Evolutionary conservation across 1,140 invertebrate species (phyloP), one percentile per base, ranked within the genome.

Genomic region (Drosophila fuyamai): DNA sequence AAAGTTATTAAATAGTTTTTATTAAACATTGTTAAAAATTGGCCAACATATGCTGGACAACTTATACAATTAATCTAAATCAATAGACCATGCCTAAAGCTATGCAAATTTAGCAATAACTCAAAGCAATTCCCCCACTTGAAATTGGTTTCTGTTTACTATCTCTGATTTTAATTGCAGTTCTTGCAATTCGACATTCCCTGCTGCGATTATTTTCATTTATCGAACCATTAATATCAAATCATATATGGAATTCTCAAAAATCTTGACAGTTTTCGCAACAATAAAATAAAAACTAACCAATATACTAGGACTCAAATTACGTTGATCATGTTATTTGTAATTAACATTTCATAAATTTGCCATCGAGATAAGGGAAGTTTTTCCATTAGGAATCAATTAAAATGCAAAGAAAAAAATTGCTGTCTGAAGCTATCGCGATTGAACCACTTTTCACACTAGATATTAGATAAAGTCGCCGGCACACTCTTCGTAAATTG

Each of bases 271-370:
- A 85, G 80, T 76, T 86, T 85, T 86, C 58, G 65, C 67, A 48
- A 71, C 67, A 71, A 71, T 70, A 48, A 71, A 70, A 71, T 27
- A 57, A 41, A 70, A 40, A 50, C 43, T 35, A 71, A 18, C 16
- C 35, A 68, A 82, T 75, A 78, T 72, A 40, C 55, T 43, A 46
- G 41, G 54, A 73, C 63, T 86, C 80, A 46, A 72, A 83, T 86
- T 88, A 60, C 82, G 27, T 23, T 66, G 65, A 41, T 54, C 63
- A 59, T 66, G 32, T 36, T 12, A 36, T 53, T 73, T 91, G 67
- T 91, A 91, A 91, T 91, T 91, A 91, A 84, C 88, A 91, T 91
- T 91, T 91, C 88, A 91, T 91, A 91, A 91, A 91, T 84, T 78
- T 62, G 46, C 71, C 75, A 91, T 91, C 88, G 32, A 48, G 88